phyloP scores from a whole-genome alignment of 2,888 invertebrate species.

The Leucophora obtusa region DNA sequence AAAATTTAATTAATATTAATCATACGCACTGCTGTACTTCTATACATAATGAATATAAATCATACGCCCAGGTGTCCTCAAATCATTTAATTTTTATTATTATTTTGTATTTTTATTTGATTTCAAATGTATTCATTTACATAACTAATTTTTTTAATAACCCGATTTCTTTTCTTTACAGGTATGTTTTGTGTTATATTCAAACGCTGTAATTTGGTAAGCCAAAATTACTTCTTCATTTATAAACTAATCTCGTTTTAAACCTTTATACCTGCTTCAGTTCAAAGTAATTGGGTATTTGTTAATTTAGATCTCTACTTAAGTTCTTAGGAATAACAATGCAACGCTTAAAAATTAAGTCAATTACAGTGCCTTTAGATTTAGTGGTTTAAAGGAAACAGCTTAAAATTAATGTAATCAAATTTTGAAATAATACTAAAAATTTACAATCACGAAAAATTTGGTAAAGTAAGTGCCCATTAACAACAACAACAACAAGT shows the following conservation, averaged over 20 bases:
- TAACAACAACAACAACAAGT: background rate
- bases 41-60: background rate
- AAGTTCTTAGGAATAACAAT: background rate
- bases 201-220: no score
- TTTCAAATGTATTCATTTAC: no score
- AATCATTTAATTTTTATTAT: background rate
- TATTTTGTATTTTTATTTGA: no score
- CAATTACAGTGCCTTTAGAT: background rate
- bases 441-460: background rate
- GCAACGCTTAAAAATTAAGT: background rate
- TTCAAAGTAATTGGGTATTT: no score
- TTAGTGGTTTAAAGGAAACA: background rate
- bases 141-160: no score
- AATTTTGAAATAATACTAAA: background rate
- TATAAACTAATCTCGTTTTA: no score
- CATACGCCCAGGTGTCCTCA: background rate
- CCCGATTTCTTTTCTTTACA: slow-evolving; percentile 8
- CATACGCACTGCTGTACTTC: background rate
- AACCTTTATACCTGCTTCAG: no score
- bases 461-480: no score
- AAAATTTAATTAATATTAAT: slow-evolving; percentile 11
- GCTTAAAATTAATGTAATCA: background rate
- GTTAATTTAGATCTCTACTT: no score
- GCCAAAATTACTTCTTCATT: no score
- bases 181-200: background rate